These are phyloP conservation scores for Pangasius macronema DNA, from an alignment of 2,797 vertebrate species.

Conservation along the genomic window DNA sequence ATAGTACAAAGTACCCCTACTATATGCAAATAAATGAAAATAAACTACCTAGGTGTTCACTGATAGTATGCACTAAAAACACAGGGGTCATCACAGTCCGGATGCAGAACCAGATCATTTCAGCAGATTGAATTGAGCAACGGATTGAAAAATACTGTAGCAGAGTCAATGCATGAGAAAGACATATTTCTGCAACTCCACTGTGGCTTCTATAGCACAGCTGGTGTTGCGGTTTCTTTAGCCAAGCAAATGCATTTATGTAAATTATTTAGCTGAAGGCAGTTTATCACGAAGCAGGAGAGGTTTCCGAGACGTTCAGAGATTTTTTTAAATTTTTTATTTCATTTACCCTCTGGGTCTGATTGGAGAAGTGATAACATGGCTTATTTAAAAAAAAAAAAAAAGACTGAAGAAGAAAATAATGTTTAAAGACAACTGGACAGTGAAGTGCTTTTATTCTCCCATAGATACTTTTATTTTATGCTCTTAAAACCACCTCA, in stretches of 20 bases:
- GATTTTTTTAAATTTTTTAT: neutral
- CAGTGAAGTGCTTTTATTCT: neutral
- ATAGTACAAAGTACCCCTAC: neutral
- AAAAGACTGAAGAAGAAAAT: neutral
- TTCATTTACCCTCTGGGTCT: neutral
- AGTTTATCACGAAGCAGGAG: neutral
- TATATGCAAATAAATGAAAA: neutral
- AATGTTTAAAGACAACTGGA: neutral
- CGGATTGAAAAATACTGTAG: neutral
- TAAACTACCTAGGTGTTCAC: neutral
- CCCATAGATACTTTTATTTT: neutral
- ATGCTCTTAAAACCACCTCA: too few species aligned
- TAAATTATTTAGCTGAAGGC: neutral
- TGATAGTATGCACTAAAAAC: neutral
- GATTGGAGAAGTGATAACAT: neutral
- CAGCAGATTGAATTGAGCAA: neutral
- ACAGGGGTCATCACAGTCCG: neutral
- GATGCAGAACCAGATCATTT: neutral
- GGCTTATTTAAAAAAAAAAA: neutral
- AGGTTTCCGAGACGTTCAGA: neutral
- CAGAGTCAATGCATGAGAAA: neutral
- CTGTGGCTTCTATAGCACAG: neutral
- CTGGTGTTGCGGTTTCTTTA: neutral
- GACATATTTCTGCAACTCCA: neutral
- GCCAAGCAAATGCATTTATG: neutral